Conservation (phyloP, 2,888 invertebrate species). For the Drosophila falleni region DNA sequence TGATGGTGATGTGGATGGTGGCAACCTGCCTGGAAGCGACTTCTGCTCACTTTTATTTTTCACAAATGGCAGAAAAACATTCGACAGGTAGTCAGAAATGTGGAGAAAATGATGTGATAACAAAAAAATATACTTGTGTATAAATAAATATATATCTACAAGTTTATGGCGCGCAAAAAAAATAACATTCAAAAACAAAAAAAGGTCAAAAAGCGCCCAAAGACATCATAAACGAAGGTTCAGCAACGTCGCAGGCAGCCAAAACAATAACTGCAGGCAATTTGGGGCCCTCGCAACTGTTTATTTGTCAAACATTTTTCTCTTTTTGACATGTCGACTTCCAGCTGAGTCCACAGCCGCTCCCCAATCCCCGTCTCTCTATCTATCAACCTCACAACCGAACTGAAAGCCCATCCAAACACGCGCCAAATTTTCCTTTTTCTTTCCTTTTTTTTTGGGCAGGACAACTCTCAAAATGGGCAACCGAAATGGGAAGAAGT, state of each 20-base stretch:
- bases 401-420: conserved; percentile 30
- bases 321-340: conserved; percentile 81
- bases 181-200: conserved; percentile 32
- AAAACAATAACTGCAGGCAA: conserved; percentile 82
- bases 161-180: conserved; percentile 56
- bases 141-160: conserved; percentile 31
- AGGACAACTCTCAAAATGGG: conserved; percentile 48
- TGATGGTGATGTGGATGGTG: conserved; percentile 18
- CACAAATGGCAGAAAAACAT: conserved; percentile 65
- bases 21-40: conserved; percentile 58
- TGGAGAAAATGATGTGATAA: conserved; percentile 76
- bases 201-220: conserved; percentile 72
- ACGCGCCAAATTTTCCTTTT: conserved; percentile 61
- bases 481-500: conserved; percentile 56
- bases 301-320: conserved; percentile 80
- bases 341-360: conserved; percentile 48
- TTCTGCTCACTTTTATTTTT: conserved; percentile 78
- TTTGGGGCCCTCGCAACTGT: conserved; percentile 76
- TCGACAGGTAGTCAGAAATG: conserved; percentile 74
- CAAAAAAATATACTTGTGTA: conserved; percentile 38
- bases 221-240: conserved; percentile 80
- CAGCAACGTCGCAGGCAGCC: conserved; percentile 50
- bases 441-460: neutral
- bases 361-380: neutral
- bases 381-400: neutral